phyloP scores from a whole-genome alignment of 2,113 vertebrate species.

The Aegypius monachus region DNA sequence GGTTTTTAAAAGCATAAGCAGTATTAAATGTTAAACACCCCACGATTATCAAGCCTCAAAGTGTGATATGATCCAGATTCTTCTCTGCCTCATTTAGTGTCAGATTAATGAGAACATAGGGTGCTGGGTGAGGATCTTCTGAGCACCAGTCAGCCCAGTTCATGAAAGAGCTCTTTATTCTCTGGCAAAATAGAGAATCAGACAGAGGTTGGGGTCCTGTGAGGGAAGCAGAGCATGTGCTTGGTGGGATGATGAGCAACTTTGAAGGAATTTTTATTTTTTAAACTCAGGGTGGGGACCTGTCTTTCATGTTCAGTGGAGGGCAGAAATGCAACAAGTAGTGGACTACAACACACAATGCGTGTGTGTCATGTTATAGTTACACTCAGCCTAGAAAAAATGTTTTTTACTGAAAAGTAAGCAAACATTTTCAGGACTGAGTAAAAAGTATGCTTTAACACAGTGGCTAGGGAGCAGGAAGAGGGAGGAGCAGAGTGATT shows the following conservation, averaged over 20 bases:
- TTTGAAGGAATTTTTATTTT: not conserved
- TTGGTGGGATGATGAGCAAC: not conserved
- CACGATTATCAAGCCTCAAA: not conserved
- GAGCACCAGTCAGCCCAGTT: not conserved
- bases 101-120: not conserved
- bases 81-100: not conserved
- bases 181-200: not conserved
- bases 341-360: not conserved
- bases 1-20: not conserved
- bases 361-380: not conserved
- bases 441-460: not conserved
- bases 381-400: not conserved
- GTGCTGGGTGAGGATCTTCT: not conserved
- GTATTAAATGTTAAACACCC: not conserved
- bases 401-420: not conserved
- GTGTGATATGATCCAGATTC: slow-evolving; percentile 9
- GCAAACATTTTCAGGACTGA: not conserved
- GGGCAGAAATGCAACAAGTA: not conserved
- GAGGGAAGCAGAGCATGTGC: not conserved
- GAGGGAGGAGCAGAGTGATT: not conserved
- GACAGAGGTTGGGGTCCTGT: not conserved
- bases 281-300: not conserved
- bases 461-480: not conserved
- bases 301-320: not conserved
- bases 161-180: slow-evolving; percentile 2